Percentiles rank a stretch among this genome's conserved stretches.
phyloP scores from a whole-genome alignment of 2,888 invertebrate genomes.

The Aleiodes leptofemur region DNA sequence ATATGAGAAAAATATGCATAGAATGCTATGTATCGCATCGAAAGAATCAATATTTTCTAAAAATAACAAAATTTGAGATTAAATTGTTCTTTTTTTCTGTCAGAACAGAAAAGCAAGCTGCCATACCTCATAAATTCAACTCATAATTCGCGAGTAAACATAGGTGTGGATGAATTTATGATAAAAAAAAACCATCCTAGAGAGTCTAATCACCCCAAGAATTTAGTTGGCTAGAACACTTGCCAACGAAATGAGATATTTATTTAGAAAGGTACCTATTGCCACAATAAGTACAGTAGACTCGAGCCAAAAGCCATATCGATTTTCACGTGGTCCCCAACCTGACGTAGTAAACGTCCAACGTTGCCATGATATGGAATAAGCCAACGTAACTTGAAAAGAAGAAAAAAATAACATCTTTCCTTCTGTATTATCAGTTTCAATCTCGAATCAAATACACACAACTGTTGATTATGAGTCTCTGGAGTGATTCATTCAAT shows the following conservation, averaged over 20 bases:
- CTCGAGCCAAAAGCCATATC: constrained; percentile 46
- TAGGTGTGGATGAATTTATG: not conserved
- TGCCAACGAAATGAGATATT: constrained; percentile 12
- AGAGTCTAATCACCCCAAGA: constrained; percentile 14
- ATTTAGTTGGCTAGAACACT: not conserved
- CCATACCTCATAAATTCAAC: too few relatives aligned
- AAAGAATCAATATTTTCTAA: too few relatives aligned
- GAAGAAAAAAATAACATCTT: not conserved
- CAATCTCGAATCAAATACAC: not conserved
- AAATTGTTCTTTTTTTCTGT: too few relatives aligned
- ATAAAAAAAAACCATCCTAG: not conserved
- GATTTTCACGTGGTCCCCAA: constrained; percentile 41
- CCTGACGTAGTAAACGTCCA: constrained; percentile 28
- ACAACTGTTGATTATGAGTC: constrained; percentile 36
- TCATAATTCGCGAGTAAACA: not conserved
- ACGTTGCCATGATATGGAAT: constrained; percentile 47
- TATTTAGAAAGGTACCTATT: not conserved
- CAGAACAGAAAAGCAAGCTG: too few relatives aligned
- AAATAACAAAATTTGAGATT: too few relatives aligned
- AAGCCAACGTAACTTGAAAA: constrained; percentile 29
- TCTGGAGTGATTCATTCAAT: constrained; percentile 31
- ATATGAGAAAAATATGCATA: too few relatives aligned
- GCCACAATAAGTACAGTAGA: constrained; percentile 9
- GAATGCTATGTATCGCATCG: too few relatives aligned
- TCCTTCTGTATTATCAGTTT: not conserved